Evolutionary conservation across 2,797 vertebrate species (phyloP), one percentile per base, ranked within the genome.

Genomic region (Australoheros facetus): DNA sequence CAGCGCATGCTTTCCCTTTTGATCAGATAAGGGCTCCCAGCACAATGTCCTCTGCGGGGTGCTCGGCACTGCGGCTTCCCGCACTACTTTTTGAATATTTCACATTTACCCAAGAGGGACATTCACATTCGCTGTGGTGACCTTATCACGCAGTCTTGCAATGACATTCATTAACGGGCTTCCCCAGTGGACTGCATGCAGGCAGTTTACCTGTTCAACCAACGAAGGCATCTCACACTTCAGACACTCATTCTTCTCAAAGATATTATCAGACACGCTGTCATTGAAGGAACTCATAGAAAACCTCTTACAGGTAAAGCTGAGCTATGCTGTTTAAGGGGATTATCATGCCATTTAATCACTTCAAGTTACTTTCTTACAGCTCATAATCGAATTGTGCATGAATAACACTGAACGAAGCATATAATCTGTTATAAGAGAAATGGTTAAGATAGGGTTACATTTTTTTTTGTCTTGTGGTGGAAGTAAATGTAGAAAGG

Each of bases 41-140:
- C 84, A 56, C 75, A n/a, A 19, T 82, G 90, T 88, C 89, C 90
- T 92, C 89, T 93, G 83, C 85, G 55, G 87, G 80, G 72, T 83
- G 55, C 75, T 79, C 83, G 62, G 86, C 89, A 93, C 76, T 94
- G 92, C 93, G 81, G 90, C 75, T 85, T 62, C 75, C 17, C 60
- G 64, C 80, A 87, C 75, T 89, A 83, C 69, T 86, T 92, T 89
- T 73, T 73, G 14, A 81, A 78, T 83, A 74, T 88, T 83, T 81
- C 10, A 83, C 73, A 45, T 82, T 7, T 72, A 71, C 16, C 66
- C 53, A 21, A 71, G 30, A 66, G 56, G 64, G 34, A 51, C 7
- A 55, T 37, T 77, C 53, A 42, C 21, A 69, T 56, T 9, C 34
- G 37, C 32, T 13, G 64, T n/a, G 60, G 7, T 84, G 88, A 91